These are phyloP conservation scores for Lepidurus arcticus DNA, from an alignment of 1,140 invertebrate genomes.

Conservation along the genomic window DNA sequence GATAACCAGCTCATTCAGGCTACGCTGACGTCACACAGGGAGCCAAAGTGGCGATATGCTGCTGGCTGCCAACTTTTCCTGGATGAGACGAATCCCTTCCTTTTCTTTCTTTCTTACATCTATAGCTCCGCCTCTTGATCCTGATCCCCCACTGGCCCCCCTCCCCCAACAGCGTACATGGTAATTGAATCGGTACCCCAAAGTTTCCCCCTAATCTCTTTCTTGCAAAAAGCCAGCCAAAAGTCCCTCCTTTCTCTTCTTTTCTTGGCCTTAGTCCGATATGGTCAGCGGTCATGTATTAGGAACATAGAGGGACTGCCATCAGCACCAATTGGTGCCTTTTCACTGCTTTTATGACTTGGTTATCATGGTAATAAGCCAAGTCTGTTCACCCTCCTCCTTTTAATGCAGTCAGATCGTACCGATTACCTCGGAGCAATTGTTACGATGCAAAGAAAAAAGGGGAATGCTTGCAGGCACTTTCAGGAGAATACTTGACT, in stretches of 20 bases:
- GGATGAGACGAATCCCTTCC: background rate
- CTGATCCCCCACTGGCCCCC: background rate
- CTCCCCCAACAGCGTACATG: background rate
- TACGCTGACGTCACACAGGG: background rate
- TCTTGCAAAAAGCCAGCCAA: background rate
- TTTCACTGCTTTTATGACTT: conserved; percentile 20
- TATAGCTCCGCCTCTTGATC: background rate
- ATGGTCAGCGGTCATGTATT: conserved; percentile 9
- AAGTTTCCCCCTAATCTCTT: background rate
- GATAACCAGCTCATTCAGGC: background rate
- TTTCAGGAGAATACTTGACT: too few species aligned
- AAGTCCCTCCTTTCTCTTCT: background rate
- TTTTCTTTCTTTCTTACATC: background rate
- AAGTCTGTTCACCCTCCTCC: conserved; percentile 4
- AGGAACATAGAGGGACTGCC: conserved; percentile 17
- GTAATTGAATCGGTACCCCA: background rate
- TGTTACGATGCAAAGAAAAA: too few species aligned
- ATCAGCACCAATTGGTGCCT: conserved; percentile 15
- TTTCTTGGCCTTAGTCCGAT: background rate
- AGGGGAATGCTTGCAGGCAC: too few species aligned
- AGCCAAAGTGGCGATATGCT: background rate
- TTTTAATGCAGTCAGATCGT: conserved; percentile 13
- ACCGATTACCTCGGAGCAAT: background rate
- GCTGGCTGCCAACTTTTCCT: background rate
- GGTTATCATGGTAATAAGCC: background rate